Base-by-base conservation (phyloP, 1,140 invertebrate genomes). In the Drosophila yakuba region DNA sequence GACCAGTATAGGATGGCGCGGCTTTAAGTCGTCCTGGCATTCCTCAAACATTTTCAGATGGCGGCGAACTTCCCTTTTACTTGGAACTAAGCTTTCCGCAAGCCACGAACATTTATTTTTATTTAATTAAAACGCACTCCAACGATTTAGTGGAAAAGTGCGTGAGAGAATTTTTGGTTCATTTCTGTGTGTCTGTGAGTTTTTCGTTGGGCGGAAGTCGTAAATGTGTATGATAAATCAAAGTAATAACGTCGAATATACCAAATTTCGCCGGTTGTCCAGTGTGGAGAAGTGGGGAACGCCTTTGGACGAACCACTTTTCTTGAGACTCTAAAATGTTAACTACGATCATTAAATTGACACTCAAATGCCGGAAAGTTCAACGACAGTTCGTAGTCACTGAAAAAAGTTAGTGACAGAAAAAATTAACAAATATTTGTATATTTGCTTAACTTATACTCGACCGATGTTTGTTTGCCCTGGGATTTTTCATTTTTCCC, bases 371-470 rank as follows among this genome's bases (percentile, higher is more conserved):
- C 45, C 43, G 71, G 54, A 68, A 79, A 75, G 80, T 83, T 83
- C 80, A 83, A 83, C 75, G 80, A 58, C 74, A 74, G 59, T 23
- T 62, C 79, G 59, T 20, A 20, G 50, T 20, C 64, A 62, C 25
- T 25, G 60, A 36, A 59, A 64, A 78, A 64, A 59, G 51, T 35
- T 57, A 67, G 44, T 41, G 61, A 77, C 48, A 59, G 50, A 74
- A 64, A 84, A 71, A 83, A 69, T 69, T 54, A 80, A 64, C 59
- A 85, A 85, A 84, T 84, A 85, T 84, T 80, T 86, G 51, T 68
- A 39, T 84, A 51, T 85, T 80, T 84, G 73, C 23, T 74, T 81
- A 81, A 86, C 82, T 86, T 85, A 83, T 83, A 75, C 80, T 62
- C 75, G 59, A 52, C 50, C 64, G 58, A 58, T 79, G 79, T 79